phyloP scores from a whole-genome alignment of 2,888 invertebrate species.

The Limnephilus marmoratus region DNA sequence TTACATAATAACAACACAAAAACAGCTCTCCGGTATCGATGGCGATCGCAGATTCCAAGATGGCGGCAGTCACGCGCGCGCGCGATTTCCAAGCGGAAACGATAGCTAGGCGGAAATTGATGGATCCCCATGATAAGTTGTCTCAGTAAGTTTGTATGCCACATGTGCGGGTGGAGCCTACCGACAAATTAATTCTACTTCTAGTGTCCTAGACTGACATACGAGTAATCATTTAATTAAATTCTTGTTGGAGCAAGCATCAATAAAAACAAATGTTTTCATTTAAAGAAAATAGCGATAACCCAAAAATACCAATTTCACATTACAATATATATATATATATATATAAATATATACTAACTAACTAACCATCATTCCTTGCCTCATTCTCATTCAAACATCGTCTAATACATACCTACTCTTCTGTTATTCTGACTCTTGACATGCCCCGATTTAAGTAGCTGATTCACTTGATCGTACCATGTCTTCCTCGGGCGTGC shows the following conservation, averaged over 20 bases:
- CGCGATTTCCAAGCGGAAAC: slow-evolving; percentile 43
- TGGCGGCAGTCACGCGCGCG: slow-evolving; percentile 37
- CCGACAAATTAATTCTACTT: background rate
- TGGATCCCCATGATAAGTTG: slow-evolving; percentile 24
- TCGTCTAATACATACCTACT: too few relatives aligned
- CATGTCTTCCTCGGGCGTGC: too few relatives aligned
- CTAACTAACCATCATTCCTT: too few relatives aligned
- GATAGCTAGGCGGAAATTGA: slow-evolving; percentile 39
- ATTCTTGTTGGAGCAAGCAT: background rate
- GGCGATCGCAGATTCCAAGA: slow-evolving; percentile 42
- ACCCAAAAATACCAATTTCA: too few relatives aligned
- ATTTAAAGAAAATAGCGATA: background rate
- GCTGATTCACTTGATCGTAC: too few relatives aligned
- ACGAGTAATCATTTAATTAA: background rate
- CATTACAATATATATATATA: too few relatives aligned
- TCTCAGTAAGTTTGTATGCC: slow-evolving; percentile 10
- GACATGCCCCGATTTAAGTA: too few relatives aligned
- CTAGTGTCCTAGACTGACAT: background rate
- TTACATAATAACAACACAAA: background rate
- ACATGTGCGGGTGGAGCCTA: background rate
- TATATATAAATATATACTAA: too few relatives aligned
- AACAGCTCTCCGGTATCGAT: background rate
- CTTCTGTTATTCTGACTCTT: too few relatives aligned
- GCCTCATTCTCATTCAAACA: too few relatives aligned
- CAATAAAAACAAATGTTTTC: background rate